Evolutionary conservation across 2,888 invertebrate genomes (phyloP), one percentile per base, ranked within the genome.

Genomic region (Polymixis flavicincta): DNA sequence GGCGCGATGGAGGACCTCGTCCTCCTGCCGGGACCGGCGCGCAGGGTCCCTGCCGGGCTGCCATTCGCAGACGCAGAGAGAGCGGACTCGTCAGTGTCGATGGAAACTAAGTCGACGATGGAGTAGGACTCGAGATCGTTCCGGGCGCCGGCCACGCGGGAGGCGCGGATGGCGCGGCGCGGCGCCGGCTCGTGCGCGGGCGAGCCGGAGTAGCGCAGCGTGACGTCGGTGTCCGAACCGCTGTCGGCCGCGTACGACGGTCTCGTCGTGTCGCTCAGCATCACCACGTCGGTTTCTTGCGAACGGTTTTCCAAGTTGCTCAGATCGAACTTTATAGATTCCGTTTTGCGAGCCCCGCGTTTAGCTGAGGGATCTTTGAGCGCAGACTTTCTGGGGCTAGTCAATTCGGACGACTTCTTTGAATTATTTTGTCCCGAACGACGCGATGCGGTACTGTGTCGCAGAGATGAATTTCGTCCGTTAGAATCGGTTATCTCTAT

Each of bases 301-400:
- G 78, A 60, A 7, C 78, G 74, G 37, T 76, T 85, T 55, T 93
- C 93, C 3, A 96, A 83, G 82, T 96, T 95, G 81, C 95, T 95
- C 9, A 96, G 85, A 76, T 96, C 96, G 76, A 96, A 96, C 70
- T 95, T 95, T 63, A 96, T 96, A 14, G 95, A 94, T 48, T 96
- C 96, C 0, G 90, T 91, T 80, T 94, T 95, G 60, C 94, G 90
- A 11, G 75, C 66, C 25, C 83, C 88, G 42, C 86, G 90, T 76
- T 92, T 92, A 1, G 89, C 81, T 13, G 67, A 83, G 8, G 93
- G 93, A 66, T 94, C 92, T 71, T 93, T 94, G 42, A 95, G 91
- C 0, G 96, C 93, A 0, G 96, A 96, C 76, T 96, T 96, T 68
- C 88, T 92, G 0, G 95, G 93, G 70, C 89, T 92, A 17, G 85